Evolutionary conservation across 2,113 vertebrate genomes (phyloP), one percentile per base, ranked within the genome.

Genomic region (Pungitius pungitius): DNA sequence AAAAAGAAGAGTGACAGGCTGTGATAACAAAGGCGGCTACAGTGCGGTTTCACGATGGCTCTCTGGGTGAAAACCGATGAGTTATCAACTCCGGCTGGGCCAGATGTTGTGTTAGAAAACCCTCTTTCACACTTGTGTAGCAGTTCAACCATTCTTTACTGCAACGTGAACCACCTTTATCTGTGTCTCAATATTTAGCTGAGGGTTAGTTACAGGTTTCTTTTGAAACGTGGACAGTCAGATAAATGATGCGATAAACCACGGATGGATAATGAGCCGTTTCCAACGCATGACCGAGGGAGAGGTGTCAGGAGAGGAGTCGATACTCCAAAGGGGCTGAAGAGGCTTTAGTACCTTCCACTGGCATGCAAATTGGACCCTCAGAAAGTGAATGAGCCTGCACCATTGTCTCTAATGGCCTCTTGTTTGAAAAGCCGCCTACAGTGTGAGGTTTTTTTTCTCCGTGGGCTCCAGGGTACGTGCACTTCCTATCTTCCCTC

Each of bases 351-450:
- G 82, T 88, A 88, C 81, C 88, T 90, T 63, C 74, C 88, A 85
- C 84, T 74, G 78, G 80, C 66, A 69, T 90, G 88, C 86, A 86
- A 92, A 92, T 91, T 88, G 84, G 81, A 77, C 82, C 80, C 85
- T 90, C 74, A 71, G 73, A 90, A 87, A 90, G 84, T 88, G 85
- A 92, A 91, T n/a, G 91, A 87, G 92, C 90, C 92, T 82, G 67
- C 94, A n/a, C 90, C 75, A 91, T 92, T 92, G 91, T 90, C 78
- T 85, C 78, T 83, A 90, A 92, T 86, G 83, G 88, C 84, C 89
- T 85, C 88, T 91, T 85, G 77, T 89, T 89, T 69, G 76, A 77
- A 81, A 87, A 85, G 85, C 81, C 67, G 83, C 82, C 86, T 69
- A 83, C 75, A 69, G 84, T 90, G 87, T 85, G 85, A 88, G 85